A percentile compares a stretch with the other conserved stretches of the same genome.
phyloP scores from a whole-genome alignment of 2,888 invertebrate species.

The Cremastinae sp. region DNA sequence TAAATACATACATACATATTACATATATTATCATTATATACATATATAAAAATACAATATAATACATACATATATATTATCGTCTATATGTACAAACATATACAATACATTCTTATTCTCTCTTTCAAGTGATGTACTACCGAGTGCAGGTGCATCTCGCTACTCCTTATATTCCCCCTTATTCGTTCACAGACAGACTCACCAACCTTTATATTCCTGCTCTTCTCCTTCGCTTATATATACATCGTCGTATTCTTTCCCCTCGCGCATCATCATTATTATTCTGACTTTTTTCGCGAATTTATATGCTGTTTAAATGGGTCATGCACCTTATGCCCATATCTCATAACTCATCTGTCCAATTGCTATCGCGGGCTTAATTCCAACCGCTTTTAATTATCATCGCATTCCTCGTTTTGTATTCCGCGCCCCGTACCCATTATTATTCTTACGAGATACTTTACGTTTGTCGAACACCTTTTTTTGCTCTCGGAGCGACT shows the following conservation, averaged over 20 bases:
- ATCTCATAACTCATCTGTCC: conserved; percentile 60
- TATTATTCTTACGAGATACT: too few relatives aligned
- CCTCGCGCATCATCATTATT: too few relatives aligned
- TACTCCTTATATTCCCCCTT: conserved; percentile 20
- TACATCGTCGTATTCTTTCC: conserved; percentile 10
- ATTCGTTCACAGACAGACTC: conserved; percentile 21
- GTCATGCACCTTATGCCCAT: conserved; percentile 58
- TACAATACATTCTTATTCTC: conserved; percentile 17
- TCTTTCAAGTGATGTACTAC: conserved; percentile 53
- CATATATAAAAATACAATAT: too few relatives aligned
- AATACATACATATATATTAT: too few relatives aligned
- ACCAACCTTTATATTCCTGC: too few relatives aligned
- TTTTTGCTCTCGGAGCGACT: too few relatives aligned
- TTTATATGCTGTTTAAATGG: conserved; percentile 55
- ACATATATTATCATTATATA: too few relatives aligned
- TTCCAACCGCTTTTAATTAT: conserved; percentile 44
- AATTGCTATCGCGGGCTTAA: conserved; percentile 47
- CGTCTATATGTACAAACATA: too few relatives aligned
- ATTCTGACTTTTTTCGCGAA: background rate
- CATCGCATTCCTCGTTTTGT: conserved; percentile 49
- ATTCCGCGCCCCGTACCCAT: conserved; percentile 27
- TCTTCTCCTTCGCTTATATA: too few relatives aligned
- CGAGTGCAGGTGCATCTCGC: conserved; percentile 58
- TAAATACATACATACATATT: too few relatives aligned
- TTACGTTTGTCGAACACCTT: too few relatives aligned